Evolutionary conservation across 2,797 vertebrate species (phyloP).

Genomic region (Cheirogaleus major): DNA sequence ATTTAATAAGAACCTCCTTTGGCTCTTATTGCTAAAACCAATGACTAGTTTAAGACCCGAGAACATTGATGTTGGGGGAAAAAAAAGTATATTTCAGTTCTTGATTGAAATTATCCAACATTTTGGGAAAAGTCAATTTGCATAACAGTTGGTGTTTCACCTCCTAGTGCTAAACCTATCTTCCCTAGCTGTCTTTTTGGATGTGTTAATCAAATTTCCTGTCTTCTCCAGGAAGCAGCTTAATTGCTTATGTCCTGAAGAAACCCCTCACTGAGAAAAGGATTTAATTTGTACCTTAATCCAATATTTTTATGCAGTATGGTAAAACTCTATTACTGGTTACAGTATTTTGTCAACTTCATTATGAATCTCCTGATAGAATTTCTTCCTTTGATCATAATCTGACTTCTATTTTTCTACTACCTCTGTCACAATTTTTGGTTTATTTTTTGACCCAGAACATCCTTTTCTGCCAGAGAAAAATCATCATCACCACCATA

Average conservation of each 20-base stretch:
- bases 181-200: conserved; percentile 48
- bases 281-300: conserved; percentile 67
- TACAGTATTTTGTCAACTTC: background rate
- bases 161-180: conserved; percentile 58
- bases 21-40: conserved; percentile 2
- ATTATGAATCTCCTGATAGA: background rate
- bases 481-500: conserved; percentile 47
- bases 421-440: background rate
- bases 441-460: conserved; percentile 49
- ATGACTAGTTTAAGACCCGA: background rate
- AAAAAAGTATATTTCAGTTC: background rate
- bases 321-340: conserved; percentile 14
- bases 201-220: conserved; percentile 65
- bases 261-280: conserved; percentile 56
- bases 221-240: conserved; percentile 51
- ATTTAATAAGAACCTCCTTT: conserved; percentile 1
- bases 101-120: conserved; percentile 61
- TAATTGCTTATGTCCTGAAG: conserved; percentile 68
- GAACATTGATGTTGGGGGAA: background rate
- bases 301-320: conserved; percentile 54
- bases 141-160: conserved; percentile 58
- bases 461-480: conserved; percentile 59
- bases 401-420: conserved; percentile 45
- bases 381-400: conserved; percentile 27
- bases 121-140: conserved; percentile 60